Evolutionary conservation across 2,113 vertebrate genomes (phyloP).

Genomic region (Coturnix japonica): DNA sequence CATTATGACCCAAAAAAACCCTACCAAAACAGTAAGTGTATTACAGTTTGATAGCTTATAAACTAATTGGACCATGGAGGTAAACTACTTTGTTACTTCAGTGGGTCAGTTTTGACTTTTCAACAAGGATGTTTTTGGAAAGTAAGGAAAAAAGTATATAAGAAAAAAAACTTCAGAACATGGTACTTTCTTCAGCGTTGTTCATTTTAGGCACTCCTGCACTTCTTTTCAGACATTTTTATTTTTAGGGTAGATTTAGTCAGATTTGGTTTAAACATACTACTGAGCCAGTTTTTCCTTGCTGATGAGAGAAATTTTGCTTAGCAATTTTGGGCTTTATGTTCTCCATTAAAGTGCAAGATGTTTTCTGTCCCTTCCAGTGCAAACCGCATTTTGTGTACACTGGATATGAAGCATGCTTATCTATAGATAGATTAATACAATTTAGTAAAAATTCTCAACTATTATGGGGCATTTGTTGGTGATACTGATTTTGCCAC

Average conservation of each 20-base stretch:
- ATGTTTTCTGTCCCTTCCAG: background rate
- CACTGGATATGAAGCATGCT: background rate
- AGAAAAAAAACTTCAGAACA: background rate
- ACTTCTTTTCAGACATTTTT: background rate
- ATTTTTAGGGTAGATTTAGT: background rate
- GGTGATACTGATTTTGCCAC: background rate
- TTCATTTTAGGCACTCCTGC: rapidly evolving
- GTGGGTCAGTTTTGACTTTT: background rate
- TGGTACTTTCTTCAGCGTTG: background rate
- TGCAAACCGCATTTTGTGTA: background rate
- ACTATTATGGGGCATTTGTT: background rate
- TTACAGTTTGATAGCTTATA: background rate
- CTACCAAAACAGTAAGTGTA: background rate
- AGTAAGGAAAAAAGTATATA: background rate
- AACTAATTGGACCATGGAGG: background rate
- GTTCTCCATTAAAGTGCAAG: background rate
- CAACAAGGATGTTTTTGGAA: background rate
- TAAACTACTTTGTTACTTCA: background rate
- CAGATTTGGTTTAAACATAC: background rate
- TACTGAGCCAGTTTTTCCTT: background rate
- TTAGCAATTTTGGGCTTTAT: background rate
- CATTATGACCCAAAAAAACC: background rate
- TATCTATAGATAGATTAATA: background rate
- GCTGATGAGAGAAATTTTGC: background rate
- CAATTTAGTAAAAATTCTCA: background rate